Evolutionary conservation across 2,888 invertebrate species (phyloP).

Genomic region (Hydraecia micacea): DNA sequence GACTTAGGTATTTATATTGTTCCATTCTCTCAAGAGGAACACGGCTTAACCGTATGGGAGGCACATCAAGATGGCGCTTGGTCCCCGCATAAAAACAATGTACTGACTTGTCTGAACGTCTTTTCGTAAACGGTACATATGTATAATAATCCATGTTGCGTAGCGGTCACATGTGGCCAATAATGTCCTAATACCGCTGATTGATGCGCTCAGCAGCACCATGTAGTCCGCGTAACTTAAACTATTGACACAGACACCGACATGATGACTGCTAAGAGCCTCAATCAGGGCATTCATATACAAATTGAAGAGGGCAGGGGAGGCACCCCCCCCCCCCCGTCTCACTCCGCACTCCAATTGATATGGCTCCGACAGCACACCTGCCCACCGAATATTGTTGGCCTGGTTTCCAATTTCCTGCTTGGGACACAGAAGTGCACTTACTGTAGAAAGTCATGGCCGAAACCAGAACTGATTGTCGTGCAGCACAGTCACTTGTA

Average conservation of each 20-base stretch:
- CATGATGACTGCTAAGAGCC: not conserved
- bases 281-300: not conserved
- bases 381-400: not conserved
- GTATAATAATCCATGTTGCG: not conserved
- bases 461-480: too few relatives aligned
- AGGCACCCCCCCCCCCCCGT: not conserved
- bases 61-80: too few relatives aligned
- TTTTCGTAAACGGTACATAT: too few relatives aligned
- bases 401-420: not conserved
- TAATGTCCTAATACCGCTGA: too few relatives aligned
- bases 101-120: too few relatives aligned
- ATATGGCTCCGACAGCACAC: not conserved
- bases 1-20: too few relatives aligned
- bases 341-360: not conserved
- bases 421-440: too few relatives aligned
- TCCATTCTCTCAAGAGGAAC: too few relatives aligned
- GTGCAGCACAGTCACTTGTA: not conserved
- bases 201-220: too few relatives aligned
- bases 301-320: not conserved
- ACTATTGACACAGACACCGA: not conserved
- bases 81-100: too few relatives aligned
- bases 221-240: not conserved
- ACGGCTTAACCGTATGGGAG: too few relatives aligned
- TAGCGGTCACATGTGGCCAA: not conserved
- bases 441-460: too few relatives aligned